A percentile compares a stretch with the other conserved stretches of the same genome.
These are phyloP conservation scores for Podiceps cristatus DNA, from an alignment of 2,113 vertebrate genomes.

Conservation along the genomic window DNA sequence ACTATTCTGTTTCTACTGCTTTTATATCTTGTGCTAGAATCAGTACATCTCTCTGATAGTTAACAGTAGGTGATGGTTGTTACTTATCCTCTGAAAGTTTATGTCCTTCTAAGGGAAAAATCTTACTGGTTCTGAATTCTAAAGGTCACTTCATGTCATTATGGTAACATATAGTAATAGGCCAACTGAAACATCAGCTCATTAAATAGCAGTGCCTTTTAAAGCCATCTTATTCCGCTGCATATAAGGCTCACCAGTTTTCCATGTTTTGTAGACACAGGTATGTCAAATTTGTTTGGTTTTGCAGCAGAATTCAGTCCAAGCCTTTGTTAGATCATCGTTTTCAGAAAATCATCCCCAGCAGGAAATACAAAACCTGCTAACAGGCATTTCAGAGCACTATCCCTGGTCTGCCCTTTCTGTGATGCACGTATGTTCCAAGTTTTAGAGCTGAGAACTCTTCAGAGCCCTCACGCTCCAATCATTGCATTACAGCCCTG, in stretches of 20 bases:
- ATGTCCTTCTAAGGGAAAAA: not conserved
- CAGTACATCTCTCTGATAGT: not conserved
- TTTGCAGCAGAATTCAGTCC: not conserved
- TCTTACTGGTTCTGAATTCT: not conserved
- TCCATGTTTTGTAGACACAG: not conserved
- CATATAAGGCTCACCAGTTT: not conserved
- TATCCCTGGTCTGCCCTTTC: not conserved
- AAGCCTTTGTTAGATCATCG: not conserved
- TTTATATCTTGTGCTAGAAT: not conserved
- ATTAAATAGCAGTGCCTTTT: not conserved
- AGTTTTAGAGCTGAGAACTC: not conserved
- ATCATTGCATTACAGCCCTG: slow-evolving; percentile 80
- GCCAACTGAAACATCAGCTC: not conserved
- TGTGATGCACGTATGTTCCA: rapidly evolving
- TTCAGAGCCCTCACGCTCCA: not conserved
- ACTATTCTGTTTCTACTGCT: slow-evolving; percentile 39
- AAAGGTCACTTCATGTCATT: not conserved
- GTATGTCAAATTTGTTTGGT: not conserved
- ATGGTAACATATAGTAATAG: not conserved
- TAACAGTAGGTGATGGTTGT: not conserved
- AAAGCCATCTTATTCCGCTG: not conserved
- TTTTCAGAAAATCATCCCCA: not conserved
- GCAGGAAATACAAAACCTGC: not conserved
- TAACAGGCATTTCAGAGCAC: not conserved
- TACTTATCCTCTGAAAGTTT: not conserved